Conservation (phyloP, 2,888 invertebrate genomes). For the Tipula confusa region DNA sequence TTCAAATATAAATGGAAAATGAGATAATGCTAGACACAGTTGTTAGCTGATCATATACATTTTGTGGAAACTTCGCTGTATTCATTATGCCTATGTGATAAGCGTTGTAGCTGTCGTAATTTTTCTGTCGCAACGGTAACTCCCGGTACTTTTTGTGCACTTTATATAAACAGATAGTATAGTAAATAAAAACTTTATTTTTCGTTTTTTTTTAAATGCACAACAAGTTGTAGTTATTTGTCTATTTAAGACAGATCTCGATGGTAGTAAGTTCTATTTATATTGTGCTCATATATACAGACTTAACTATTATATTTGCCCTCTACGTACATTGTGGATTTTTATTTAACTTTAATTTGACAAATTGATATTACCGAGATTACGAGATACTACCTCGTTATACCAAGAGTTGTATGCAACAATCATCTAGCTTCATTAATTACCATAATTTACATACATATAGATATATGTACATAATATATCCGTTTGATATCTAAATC, state of each 20-base stretch:
- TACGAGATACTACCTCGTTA: not conserved
- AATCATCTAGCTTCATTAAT: not conserved
- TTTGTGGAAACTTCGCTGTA: no score
- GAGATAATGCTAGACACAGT: no score
- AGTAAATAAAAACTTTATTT: not conserved
- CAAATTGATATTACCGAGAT: conserved; percentile 9
- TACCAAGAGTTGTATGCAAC: not conserved
- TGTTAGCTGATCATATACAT: no score
- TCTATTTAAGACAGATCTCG: conserved; percentile 20
- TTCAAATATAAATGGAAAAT: no score
- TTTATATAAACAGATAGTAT: no score
- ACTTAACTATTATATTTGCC: not conserved
- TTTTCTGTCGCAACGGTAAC: no score
- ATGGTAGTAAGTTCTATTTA: not conserved
- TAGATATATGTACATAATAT: no score
- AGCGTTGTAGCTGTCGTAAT: no score
- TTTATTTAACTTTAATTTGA: not conserved
- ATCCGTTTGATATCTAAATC: not conserved
- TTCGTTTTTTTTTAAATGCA: not conserved
- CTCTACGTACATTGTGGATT: not conserved
- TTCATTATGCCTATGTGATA: no score
- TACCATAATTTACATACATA: not conserved
- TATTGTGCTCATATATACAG: not conserved
- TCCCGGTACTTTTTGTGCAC: no score
- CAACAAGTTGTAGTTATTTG: not conserved